Evolutionary conservation across 2,797 vertebrate genomes (phyloP).

Genomic region (Uromys caudimaculatus): DNA sequence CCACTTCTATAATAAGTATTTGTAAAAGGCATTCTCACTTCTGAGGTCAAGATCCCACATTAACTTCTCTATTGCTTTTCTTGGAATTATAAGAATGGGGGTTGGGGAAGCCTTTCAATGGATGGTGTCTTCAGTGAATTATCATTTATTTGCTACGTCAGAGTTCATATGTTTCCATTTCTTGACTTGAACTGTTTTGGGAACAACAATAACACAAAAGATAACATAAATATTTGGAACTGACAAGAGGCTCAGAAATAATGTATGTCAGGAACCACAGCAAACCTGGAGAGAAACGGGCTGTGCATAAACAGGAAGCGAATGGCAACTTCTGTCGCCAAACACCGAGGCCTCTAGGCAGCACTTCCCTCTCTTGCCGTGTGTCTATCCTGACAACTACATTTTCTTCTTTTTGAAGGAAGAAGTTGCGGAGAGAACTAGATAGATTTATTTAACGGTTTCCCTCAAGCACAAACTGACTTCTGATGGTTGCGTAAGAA

Average conservation of each 20-base stretch:
- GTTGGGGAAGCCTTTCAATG: neutral
- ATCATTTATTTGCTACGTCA: conserved; percentile 52
- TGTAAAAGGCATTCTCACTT: neutral
- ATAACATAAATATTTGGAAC: conserved; percentile 62
- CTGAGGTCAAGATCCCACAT: conserved; percentile 3
- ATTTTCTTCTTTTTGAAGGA: conserved; percentile 40
- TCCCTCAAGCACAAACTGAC: conserved; percentile 46
- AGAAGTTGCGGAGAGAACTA: neutral
- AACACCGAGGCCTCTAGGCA: conserved; percentile 52
- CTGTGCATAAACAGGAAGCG: conserved; percentile 22
- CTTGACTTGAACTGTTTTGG: conserved; percentile 46
- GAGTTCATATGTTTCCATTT: conserved; percentile 15
- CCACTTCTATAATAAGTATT: neutral
- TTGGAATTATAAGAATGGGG: neutral
- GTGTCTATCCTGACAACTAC: neutral
- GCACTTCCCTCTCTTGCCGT: neutral
- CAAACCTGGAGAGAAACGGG: conserved; percentile 21
- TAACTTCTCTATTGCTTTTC: neutral
- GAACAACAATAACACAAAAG: conserved; percentile 3
- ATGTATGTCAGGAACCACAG: conserved; percentile 46
- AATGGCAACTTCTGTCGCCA: conserved; percentile 39
- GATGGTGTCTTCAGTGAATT: neutral
- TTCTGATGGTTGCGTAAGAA: conserved; percentile 14
- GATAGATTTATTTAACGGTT: conserved; percentile 46
- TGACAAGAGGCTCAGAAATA: conserved; percentile 50